phyloP scores from a whole-genome alignment of 2,113 vertebrate species.

The Athene cunicularia region DNA sequence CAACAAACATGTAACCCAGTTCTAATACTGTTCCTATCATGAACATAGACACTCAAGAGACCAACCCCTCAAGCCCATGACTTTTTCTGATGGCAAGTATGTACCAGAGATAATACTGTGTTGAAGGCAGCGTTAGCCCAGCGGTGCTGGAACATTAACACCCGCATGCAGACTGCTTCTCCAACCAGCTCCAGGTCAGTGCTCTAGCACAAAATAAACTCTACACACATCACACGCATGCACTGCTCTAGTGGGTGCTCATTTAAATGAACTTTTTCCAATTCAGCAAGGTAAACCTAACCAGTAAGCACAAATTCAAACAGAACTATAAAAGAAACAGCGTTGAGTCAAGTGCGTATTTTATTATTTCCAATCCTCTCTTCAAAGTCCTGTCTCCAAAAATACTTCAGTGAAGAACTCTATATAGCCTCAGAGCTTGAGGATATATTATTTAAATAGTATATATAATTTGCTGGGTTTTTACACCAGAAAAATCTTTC shows the following conservation, averaged over 20 bases:
- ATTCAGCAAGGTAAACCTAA: neutral
- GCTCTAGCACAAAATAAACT: neutral
- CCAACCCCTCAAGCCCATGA: neutral
- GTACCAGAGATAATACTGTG: neutral
- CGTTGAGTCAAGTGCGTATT: neutral
- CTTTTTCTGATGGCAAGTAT: neutral
- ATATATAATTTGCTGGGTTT: neutral
- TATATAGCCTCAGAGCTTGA: neutral
- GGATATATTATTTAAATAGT: neutral
- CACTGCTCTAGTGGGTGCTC: neutral
- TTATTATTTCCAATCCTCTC: neutral
- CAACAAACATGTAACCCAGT: rapidly evolving
- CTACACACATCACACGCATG: rapidly evolving
- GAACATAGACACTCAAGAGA: neutral
- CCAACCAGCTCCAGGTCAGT: neutral
- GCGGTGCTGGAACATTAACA: neutral
- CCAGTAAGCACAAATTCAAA: neutral
- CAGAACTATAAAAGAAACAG: neutral
- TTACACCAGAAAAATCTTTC: neutral
- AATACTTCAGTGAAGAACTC: neutral
- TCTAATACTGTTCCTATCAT: neutral
- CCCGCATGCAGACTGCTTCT: neutral
- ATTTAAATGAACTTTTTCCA: neutral
- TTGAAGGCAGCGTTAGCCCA: neutral
- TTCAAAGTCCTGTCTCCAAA: neutral